Conservation (phyloP, 1,140 invertebrate species). For the Panagrolaimus sp. region DNA sequence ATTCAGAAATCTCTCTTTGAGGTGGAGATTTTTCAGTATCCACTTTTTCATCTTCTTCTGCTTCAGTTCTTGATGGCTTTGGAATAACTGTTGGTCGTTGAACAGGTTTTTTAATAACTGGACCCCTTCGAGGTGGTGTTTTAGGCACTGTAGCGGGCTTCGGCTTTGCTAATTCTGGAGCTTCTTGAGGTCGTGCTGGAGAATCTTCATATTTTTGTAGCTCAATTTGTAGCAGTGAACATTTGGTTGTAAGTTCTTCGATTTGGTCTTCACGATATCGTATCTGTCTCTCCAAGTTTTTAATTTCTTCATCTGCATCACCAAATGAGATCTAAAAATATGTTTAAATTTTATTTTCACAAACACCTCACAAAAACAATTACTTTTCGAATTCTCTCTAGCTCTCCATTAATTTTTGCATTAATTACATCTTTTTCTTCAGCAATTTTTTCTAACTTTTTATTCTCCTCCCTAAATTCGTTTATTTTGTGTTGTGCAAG, state of each 20-base stretch:
- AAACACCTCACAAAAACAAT: too few relatives aligned
- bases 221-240: conserved; percentile 50
- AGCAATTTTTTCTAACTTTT: conserved; percentile 27
- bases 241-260: conserved; percentile 41
- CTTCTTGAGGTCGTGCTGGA: conserved; percentile 5
- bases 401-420: conserved; percentile 23
- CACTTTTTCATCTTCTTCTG: not conserved
- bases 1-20: not conserved
- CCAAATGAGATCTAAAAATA: conserved; percentile 40
- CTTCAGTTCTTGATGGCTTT: not conserved
- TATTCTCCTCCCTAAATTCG: conserved; percentile 16
- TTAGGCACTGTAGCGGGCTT: not conserved
- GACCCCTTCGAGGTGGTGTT: not conserved
- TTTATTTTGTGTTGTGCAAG: conserved; percentile 16
- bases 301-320: conserved; percentile 36
- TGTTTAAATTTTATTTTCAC: too few relatives aligned
- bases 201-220: conserved; percentile 32
- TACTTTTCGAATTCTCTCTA: conserved; percentile 18
- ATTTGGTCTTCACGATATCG: conserved; percentile 52
- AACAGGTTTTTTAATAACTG: not conserved
- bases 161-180: not conserved
- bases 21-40: not conserved
- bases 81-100: not conserved
- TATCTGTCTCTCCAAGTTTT: conserved; percentile 41
- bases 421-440: conserved; percentile 28